These are phyloP conservation scores for Gnathonemus longibarbis DNA, from an alignment of 2,113 vertebrate genomes.

Conservation along the genomic window DNA sequence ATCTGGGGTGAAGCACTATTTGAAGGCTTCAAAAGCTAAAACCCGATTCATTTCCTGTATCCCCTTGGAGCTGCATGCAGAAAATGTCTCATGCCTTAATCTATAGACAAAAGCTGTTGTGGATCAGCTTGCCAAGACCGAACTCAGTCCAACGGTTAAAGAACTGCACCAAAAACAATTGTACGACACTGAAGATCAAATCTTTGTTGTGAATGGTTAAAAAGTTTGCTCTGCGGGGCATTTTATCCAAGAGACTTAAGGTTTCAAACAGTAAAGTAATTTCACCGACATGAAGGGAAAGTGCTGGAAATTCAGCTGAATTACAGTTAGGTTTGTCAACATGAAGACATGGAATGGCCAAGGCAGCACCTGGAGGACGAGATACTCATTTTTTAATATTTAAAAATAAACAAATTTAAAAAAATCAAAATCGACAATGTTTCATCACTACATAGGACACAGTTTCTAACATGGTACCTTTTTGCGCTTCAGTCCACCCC, in stretches of 20 bases:
- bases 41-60: not conserved
- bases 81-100: not conserved
- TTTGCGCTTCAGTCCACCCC: constrained; percentile 44
- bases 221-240: not conserved
- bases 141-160: not conserved
- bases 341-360: not conserved
- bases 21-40: not conserved
- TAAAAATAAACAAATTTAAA: no score
- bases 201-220: not conserved
- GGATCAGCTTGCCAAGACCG: not conserved
- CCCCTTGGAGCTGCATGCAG: not conserved
- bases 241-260: not conserved
- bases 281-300: not conserved
- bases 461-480: constrained; percentile 33
- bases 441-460: not conserved
- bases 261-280: not conserved
- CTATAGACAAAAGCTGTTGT: not conserved
- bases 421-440: not conserved
- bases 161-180: not conserved
- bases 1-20: not conserved
- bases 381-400: not conserved
- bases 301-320: not conserved
- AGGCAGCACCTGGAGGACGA: not conserved
- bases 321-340: not conserved
- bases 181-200: not conserved